These are phyloP conservation scores for Caenorhabditis elegans DNA, from an alignment of 1,140 invertebrate species.

Conservation along the genomic window WBcel235 BX284602.5:581501-582000, in stretches of 20 bases:
- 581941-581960: neutral
- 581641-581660: neutral
- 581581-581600: too few species aligned
- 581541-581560: too few species aligned
- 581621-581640: neutral
- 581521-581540: too few species aligned
- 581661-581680: conserved; percentile 46
- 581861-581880: neutral
- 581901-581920: too few species aligned
- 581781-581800: neutral
- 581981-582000: too few species aligned
- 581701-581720: conserved; percentile 32
- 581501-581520: too few species aligned
- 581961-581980: too few species aligned
- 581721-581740: conserved; percentile 31
- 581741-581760: conserved; percentile 1
- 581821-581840: conserved; percentile 24
- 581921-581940: neutral
- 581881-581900: too few species aligned
- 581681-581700: conserved; percentile 30
- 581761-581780: conserved; percentile 2
- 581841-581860: neutral
- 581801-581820: conserved; percentile 43
- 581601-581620: too few species aligned
- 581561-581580: too few species aligned